These are phyloP conservation scores for Trematomus loennbergii DNA, from an alignment of 2,113 vertebrate species.

Conservation along the genomic window DNA sequence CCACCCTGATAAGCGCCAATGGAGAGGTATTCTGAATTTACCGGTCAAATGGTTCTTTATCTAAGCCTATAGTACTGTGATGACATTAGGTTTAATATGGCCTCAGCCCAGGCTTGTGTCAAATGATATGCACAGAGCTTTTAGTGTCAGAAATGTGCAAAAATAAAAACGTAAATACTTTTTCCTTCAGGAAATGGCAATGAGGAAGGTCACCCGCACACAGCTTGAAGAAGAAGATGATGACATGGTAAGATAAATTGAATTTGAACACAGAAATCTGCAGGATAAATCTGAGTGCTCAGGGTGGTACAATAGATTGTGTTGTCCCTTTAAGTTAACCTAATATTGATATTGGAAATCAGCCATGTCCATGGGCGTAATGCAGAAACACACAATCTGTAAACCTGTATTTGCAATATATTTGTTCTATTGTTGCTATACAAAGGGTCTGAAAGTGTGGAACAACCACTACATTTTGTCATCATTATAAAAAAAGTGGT, in stretches of 20 bases:
- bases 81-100: background rate
- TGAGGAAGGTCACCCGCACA: slow-evolving; percentile 93
- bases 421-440: too few relatives aligned
- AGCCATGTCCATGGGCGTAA: background rate
- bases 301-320: background rate
- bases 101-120: background rate
- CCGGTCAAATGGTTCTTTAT: background rate
- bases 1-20: slow-evolving; percentile 88
- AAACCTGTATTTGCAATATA: too few relatives aligned
- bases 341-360: background rate
- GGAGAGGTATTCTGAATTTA: slow-evolving; percentile 86
- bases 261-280: background rate
- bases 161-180: background rate
- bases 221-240: slow-evolving; percentile 91
- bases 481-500: background rate
- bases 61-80: background rate
- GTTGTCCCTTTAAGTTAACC: background rate
- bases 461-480: background rate
- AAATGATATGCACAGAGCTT: background rate
- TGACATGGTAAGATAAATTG: slow-evolving; percentile 71
- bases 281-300: background rate
- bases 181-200: slow-evolving; percentile 91
- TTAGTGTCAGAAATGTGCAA: background rate
- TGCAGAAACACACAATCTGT: background rate
- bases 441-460: background rate